Evolutionary conservation across 2,888 invertebrate genomes (phyloP).

Genomic region (Eupithecia subumbrata): DNA sequence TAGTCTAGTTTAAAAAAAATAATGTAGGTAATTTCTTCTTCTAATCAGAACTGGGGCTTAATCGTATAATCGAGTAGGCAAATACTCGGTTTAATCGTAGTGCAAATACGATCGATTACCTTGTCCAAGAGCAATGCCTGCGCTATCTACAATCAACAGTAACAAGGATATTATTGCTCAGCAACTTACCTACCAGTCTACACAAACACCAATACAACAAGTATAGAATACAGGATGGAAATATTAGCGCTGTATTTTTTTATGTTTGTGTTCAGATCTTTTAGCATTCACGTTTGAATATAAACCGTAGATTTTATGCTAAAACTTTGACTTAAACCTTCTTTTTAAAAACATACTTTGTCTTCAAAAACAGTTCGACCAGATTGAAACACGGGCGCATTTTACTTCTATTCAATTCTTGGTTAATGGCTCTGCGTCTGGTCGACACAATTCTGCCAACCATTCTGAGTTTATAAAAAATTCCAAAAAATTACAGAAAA

Average conservation of each 20-base stretch:
- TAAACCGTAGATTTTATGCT: too few relatives aligned
- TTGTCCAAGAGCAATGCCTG: constrained; percentile 36
- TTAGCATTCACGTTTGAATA: neutral
- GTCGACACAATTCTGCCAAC: too few relatives aligned
- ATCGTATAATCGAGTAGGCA: constrained; percentile 1
- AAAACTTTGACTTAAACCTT: too few relatives aligned
- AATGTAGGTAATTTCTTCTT: neutral
- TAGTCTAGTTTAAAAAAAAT: neutral
- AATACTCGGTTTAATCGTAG: constrained; percentile 8
- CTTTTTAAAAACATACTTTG: too few relatives aligned
- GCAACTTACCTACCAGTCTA: neutral
- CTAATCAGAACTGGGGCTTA: constrained; percentile 2
- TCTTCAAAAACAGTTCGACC: too few relatives aligned
- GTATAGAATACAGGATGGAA: neutral
- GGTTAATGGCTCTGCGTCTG: too few relatives aligned
- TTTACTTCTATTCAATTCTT: too few relatives aligned
- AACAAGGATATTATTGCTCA: constrained; percentile 37
- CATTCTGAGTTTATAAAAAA: too few relatives aligned
- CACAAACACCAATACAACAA: neutral
- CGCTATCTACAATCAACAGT: constrained; percentile 38
- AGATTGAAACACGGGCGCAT: too few relatives aligned
- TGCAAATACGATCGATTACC: constrained; percentile 21
- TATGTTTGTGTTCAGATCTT: too few relatives aligned
- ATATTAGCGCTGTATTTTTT: neutral
- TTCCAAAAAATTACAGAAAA: too few relatives aligned